Percentiles rank a stretch among this genome's conserved stretches.
Conservation (phyloP, 2,797 vertebrate genomes). For the Tokudaia tokunoshimensis region DNA sequence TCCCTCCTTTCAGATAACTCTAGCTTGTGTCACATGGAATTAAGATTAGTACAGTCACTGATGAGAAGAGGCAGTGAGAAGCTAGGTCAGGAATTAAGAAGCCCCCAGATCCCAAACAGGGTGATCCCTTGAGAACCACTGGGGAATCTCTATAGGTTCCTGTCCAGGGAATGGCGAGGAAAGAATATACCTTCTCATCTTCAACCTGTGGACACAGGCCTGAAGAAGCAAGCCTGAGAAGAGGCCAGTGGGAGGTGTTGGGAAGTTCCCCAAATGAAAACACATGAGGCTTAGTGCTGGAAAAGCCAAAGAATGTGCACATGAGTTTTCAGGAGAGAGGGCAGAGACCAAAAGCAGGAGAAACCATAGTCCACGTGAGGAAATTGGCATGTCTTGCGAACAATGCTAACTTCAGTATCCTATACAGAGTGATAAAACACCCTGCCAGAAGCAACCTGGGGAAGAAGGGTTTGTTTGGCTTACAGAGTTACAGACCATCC, state of each 20-base stretch:
- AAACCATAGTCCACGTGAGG: accelerated
- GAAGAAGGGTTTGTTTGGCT: not conserved
- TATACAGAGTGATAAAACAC: not conserved
- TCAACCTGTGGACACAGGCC: not conserved
- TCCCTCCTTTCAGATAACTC: not conserved
- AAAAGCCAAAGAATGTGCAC: too few relatives aligned
- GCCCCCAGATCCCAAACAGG: not conserved
- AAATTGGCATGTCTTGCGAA: not conserved
- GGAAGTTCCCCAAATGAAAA: not conserved
- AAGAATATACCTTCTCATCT: not conserved
- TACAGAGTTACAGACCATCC: not conserved
- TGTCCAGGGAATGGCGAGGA: too few relatives aligned
- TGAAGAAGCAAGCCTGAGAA: too few relatives aligned
- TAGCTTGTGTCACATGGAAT: not conserved
- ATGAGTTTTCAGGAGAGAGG: not conserved
- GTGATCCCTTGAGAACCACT: not conserved
- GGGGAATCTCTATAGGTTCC: not conserved
- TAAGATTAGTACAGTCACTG: not conserved
- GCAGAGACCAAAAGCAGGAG: not conserved
- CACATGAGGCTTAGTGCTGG: not conserved
- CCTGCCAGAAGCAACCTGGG: not conserved
- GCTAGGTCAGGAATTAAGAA: not conserved
- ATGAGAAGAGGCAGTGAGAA: not conserved
- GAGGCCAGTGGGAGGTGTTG: not conserved
- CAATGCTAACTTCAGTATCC: not conserved